Base-by-base conservation (phyloP, 2,888 invertebrate genomes). In the Drosophila hamatofila region DNA sequence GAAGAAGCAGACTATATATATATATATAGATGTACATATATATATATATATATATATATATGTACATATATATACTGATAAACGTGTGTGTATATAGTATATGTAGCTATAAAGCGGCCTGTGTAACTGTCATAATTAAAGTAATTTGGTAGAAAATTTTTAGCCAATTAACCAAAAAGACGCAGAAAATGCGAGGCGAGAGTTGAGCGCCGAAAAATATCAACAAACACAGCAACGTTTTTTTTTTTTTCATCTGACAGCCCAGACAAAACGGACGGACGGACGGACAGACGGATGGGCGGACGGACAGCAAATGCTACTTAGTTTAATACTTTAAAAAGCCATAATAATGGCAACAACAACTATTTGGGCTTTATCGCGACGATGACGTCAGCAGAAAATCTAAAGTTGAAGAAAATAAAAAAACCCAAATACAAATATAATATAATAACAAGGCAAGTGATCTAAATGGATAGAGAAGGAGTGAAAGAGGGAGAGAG, bases 81-180 rank as follows among this genome's bases (percentile, higher is more conserved):
- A 3, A 16, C 8, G 27, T 27, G 18, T 16, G 11, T 27, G n/a
- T 18, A 18, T 33, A 16, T 21, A 42, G 30, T 30, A 57, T 46
- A 33, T 2, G 27, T 44, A 25, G 39, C 39, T 49, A 44, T 59
- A 60, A 61, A 72, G 74, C 69, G 70, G 72, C 68, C 82, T 87
- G 79, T 85, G 81, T 81, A 89, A 88, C 90, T 86, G 90, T 81
- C 81, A 85, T 89, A 90, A 90, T 91, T 90, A 88, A 90, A 90
- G 91, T 90, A 90, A 90, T 90, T 90, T 90, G 83, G 91, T 91
- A 90, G 90, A 90, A 90, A 90, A 91, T 84, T 76, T 88, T 90
- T 84, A 91, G 88, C 88, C 91, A 90, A 90, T 91, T 90, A 90
- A 84, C 80, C 81, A 88, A 86, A 88, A 88, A 82, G 80, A 88